A percentile compares a stretch with the other conserved stretches of the same genome.
Conservation (phyloP, 2,113 vertebrate genomes). For the Isurus oxyrinchus region DNA sequence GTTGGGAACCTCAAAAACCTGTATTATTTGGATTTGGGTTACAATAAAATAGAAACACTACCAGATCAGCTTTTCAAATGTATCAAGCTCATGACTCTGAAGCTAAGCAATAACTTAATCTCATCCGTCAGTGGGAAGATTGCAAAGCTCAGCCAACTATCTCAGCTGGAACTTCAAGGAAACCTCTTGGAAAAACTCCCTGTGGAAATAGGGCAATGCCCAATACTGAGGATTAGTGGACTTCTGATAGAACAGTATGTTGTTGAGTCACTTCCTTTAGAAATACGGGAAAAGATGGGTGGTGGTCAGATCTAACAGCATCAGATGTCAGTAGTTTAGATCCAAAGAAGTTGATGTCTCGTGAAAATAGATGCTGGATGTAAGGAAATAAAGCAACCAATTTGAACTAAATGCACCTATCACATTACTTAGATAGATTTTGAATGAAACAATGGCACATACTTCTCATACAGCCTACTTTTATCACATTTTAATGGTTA, state of each 20-base stretch:
- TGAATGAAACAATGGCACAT: slow-evolving; percentile 19
- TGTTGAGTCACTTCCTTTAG: slow-evolving; percentile 25
- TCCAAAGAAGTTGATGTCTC: background rate
- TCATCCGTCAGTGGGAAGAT: background rate
- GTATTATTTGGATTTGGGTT: background rate
- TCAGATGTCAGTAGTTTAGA: background rate
- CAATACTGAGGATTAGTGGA: background rate
- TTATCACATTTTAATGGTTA: background rate
- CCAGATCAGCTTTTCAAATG: slow-evolving; percentile 38
- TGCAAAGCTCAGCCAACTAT: slow-evolving; percentile 12
- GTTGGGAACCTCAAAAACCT: slow-evolving; percentile 31
- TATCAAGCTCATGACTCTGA: slow-evolving; percentile 36
- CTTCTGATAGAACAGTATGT: slow-evolving; percentile 17
- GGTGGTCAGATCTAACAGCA: background rate
- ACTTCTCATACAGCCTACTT: too few relatives aligned
- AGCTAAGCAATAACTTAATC: slow-evolving; percentile 29
- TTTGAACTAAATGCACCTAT: background rate
- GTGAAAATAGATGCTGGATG: background rate
- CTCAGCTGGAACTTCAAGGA: slow-evolving; percentile 33
- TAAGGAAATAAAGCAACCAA: background rate
- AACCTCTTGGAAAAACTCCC: slow-evolving; percentile 36
- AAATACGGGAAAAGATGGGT: slow-evolving; percentile 24
- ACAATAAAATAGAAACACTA: slow-evolving; percentile 32
- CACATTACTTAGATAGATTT: background rate
- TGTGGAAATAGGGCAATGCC: slow-evolving; percentile 19